Conservation (phyloP, 2,797 vertebrate genomes). For the Mionectes olivaceus region DNA sequence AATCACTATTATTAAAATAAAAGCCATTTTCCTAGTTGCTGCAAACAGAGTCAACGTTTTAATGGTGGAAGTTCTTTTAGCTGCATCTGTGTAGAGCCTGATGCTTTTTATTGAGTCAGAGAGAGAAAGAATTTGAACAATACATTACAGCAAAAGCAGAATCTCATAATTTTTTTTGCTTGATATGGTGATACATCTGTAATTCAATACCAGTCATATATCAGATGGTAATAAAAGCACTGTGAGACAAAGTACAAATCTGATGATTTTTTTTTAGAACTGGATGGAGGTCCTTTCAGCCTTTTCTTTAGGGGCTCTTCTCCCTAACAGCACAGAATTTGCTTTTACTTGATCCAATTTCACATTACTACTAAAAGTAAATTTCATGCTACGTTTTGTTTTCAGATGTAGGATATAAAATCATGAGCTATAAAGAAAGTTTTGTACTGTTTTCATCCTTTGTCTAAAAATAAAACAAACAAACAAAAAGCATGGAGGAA, state of each 20-base stretch:
- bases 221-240: slow-evolving; percentile 41
- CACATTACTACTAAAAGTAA: slow-evolving; percentile 40
- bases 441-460: not conserved
- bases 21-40: not conserved
- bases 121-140: slow-evolving; percentile 26
- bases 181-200: slow-evolving; percentile 34
- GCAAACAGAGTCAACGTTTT: not conserved
- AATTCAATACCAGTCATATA: slow-evolving; percentile 49
- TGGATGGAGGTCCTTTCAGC: not conserved
- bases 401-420: slow-evolving; percentile 25
- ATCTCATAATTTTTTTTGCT: slow-evolving; percentile 3
- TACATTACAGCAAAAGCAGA: slow-evolving; percentile 32
- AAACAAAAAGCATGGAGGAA: not conserved
- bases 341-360: slow-evolving; percentile 48
- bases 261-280: not conserved
- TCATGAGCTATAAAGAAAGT: not conserved
- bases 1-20: slow-evolving; percentile 32
- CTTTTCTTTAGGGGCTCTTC: not conserved
- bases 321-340: not conserved
- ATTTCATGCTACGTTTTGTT: slow-evolving; percentile 37
- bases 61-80: not conserved
- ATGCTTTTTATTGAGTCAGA: slow-evolving; percentile 20
- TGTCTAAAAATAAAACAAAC: not conserved
- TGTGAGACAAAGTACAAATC: slow-evolving; percentile 3
- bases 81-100: not conserved